Conservation (phyloP, 1,140 invertebrate species). For the Lanistes nyassanus region DNA sequence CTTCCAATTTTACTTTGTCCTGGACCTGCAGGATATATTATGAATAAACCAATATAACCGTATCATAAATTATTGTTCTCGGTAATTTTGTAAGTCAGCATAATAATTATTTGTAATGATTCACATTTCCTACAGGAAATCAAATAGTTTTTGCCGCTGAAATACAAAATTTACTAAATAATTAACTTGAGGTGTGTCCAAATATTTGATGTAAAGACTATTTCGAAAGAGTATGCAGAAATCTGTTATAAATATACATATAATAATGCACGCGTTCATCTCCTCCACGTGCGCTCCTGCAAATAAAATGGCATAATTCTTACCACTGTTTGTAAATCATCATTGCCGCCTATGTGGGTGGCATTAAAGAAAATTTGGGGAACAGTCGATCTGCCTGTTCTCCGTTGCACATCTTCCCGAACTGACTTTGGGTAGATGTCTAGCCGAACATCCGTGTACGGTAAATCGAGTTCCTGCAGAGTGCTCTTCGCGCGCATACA, state of each 20-base stretch:
- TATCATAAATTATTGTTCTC: too few relatives aligned
- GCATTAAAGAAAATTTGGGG: constrained; percentile 65
- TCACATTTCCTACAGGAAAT: too few relatives aligned
- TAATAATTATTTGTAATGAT: too few relatives aligned
- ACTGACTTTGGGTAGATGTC: constrained; percentile 54
- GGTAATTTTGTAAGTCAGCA: too few relatives aligned
- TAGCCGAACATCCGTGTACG: constrained; percentile 57
- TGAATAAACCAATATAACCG: background rate
- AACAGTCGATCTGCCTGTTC: constrained; percentile 54
- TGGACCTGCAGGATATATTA: constrained; percentile 36
- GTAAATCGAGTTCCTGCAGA: constrained; percentile 49
- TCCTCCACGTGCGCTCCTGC: background rate
- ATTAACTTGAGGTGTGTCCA: too few relatives aligned
- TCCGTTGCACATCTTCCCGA: constrained; percentile 42
- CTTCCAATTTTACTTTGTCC: constrained; percentile 44
- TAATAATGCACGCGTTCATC: background rate
- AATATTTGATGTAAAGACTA: too few relatives aligned
- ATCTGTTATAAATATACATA: background rate
- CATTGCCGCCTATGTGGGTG: constrained; percentile 58
- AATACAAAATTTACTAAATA: too few relatives aligned
- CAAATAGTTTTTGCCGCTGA: too few relatives aligned
- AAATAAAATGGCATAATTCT: background rate
- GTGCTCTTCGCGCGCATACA: constrained; percentile 61
- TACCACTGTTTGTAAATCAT: constrained; percentile 58
- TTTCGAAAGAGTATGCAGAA: too few relatives aligned